Evolutionary conservation across 2,113 vertebrate genomes (phyloP).

Genomic region (Maccullochella peelii): DNA sequence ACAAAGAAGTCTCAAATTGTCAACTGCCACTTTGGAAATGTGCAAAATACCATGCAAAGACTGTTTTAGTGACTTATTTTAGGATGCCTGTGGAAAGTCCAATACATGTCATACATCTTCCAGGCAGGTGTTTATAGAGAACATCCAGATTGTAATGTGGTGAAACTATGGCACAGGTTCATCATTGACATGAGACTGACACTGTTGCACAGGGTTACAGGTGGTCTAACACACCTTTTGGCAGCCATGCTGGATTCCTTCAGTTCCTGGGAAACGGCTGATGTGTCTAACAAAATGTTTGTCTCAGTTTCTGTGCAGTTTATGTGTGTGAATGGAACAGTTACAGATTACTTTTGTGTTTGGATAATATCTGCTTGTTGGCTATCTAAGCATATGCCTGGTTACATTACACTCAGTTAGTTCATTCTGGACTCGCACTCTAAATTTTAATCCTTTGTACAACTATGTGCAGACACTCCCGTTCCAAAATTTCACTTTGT

Average conservation of each 20-base stretch:
- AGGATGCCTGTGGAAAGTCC: neutral
- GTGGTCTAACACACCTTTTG: neutral
- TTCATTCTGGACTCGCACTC: neutral
- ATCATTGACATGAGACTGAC: neutral
- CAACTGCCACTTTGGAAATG: neutral
- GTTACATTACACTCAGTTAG: neutral
- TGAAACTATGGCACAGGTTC: neutral
- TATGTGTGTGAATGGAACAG: neutral
- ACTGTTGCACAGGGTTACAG: neutral
- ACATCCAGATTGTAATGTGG: neutral
- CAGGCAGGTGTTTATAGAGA: neutral
- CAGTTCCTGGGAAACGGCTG: neutral
- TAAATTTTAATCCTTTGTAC: neutral
- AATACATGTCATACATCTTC: neutral
- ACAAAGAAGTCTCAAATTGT: neutral
- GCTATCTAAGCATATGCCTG: neutral
- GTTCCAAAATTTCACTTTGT: neutral
- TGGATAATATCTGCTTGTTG: neutral
- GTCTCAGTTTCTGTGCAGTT: neutral
- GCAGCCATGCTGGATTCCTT: slow-evolving; percentile 23
- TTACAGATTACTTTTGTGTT: neutral
- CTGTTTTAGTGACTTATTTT: neutral
- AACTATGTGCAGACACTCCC: neutral
- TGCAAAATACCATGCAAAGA: neutral
- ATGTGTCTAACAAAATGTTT: neutral